Evolutionary conservation across 2,113 vertebrate species (phyloP).

Genomic region (Elephantulus edwardii): DNA sequence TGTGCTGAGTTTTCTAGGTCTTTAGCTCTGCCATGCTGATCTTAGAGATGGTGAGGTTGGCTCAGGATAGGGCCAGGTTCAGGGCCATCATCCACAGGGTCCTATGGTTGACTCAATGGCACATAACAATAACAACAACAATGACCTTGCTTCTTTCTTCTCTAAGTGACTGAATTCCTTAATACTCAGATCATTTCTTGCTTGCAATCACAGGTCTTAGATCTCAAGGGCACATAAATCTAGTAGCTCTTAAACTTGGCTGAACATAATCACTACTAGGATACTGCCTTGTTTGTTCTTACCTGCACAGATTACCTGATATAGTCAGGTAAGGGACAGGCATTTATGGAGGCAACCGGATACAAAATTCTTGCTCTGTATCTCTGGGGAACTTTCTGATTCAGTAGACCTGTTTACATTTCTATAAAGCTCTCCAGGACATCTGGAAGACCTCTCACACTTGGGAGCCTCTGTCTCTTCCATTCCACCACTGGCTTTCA

Average conservation of each 20-base stretch:
- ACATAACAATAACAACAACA: no score
- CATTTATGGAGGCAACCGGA: neutral
- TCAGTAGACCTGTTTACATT: neutral
- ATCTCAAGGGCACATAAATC: neutral
- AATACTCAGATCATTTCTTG: neutral
- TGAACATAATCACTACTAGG: neutral
- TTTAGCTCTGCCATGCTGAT: neutral
- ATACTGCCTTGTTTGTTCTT: neutral
- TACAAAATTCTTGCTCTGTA: neutral
- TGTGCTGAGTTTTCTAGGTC: neutral
- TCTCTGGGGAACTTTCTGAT: neutral
- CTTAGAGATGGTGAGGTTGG: no score
- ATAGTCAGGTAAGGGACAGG: neutral
- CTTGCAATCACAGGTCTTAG: neutral
- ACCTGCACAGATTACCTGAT: neutral
- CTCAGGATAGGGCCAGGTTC: no score
- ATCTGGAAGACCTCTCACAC: neutral
- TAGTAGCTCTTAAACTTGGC: slow-evolving; percentile 6
- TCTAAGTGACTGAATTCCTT: neutral
- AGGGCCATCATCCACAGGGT: no score
- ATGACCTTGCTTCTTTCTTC: slow-evolving; percentile 30
- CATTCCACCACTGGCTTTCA: neutral
- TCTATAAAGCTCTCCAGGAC: neutral
- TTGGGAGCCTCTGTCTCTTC: neutral
- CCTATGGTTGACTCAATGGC: no score